Evolutionary conservation across 2,113 vertebrate species (phyloP).

Genomic region (Urocolius indicus): DNA sequence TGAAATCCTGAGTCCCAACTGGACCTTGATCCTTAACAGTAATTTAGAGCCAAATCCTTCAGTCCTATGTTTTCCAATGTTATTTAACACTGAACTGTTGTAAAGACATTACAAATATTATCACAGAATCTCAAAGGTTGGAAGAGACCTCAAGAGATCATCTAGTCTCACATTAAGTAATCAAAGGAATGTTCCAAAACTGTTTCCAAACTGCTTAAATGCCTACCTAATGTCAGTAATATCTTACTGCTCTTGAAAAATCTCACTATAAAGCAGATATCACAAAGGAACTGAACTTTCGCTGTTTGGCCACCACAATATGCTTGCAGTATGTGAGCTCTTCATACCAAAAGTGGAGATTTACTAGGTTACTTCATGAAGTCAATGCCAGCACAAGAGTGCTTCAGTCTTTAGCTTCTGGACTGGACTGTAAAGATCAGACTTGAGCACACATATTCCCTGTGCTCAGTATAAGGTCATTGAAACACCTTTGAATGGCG

Average conservation of each 20-base stretch:
- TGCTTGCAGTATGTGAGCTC: background rate
- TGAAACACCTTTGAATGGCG: fast-evolving
- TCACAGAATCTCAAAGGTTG: too few relatives aligned
- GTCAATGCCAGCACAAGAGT: background rate
- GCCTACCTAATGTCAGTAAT: background rate
- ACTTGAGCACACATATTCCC: background rate
- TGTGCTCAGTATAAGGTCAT: too few relatives aligned
- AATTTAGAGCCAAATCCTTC: background rate
- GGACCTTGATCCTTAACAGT: background rate
- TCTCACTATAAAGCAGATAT: background rate
- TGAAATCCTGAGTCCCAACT: background rate
- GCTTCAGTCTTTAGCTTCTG: background rate
- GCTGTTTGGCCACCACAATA: fast-evolving
- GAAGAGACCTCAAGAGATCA: too few relatives aligned
- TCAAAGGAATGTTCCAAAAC: background rate
- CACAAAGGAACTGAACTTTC: background rate
- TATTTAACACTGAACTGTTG: background rate
- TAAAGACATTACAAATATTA: background rate
- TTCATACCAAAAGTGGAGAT: background rate
- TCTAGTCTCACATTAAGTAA: background rate
- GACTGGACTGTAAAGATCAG: background rate
- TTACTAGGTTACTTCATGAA: background rate
- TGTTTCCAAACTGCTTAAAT: background rate
- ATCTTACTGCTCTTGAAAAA: background rate
- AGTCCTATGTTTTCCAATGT: background rate